Percentiles rank a stretch among this genome's conserved stretches.
Evolutionary conservation across 1,140 invertebrate genomes (phyloP).

Genomic region (Lepidurus couesii): DNA sequence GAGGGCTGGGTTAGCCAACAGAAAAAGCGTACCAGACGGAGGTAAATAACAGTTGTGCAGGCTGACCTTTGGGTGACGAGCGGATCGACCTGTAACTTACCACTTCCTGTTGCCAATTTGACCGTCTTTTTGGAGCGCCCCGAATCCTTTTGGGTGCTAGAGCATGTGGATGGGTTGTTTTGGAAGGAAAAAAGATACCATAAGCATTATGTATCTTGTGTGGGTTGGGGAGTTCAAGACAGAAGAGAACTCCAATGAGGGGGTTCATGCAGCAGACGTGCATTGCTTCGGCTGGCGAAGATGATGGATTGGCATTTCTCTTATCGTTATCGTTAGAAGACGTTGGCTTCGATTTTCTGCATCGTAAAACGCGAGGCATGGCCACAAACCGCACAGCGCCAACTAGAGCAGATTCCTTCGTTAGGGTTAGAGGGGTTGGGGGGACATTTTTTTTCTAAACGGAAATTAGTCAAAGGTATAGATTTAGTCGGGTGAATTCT

Average conservation of each 20-base stretch:
- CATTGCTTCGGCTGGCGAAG: not conserved
- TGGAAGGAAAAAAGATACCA: not conserved
- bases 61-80: constrained; percentile 8
- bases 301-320: constrained; percentile 2
- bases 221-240: not conserved
- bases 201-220: not conserved
- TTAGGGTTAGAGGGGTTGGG: no score
- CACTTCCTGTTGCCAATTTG: constrained; percentile 11
- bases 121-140: not conserved
- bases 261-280: not conserved
- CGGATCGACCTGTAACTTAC: constrained; percentile 3
- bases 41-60: not conserved
- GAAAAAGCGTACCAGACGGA: not conserved
- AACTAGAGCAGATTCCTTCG: no score
- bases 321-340: constrained; percentile 17
- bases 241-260: not conserved
- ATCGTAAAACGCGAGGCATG: not conserved
- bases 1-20: no score
- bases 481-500: no score
- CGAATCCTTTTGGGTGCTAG: not conserved
- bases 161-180: not conserved
- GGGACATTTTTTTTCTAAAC: no score
- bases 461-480: no score
- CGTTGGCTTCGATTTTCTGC: not conserved
- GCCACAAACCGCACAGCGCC: no score